Percentiles rank a stretch among this genome's conserved stretches.
Conservation (phyloP, 2,113 vertebrate species). For the Sphaerodactylus townsendi region DNA sequence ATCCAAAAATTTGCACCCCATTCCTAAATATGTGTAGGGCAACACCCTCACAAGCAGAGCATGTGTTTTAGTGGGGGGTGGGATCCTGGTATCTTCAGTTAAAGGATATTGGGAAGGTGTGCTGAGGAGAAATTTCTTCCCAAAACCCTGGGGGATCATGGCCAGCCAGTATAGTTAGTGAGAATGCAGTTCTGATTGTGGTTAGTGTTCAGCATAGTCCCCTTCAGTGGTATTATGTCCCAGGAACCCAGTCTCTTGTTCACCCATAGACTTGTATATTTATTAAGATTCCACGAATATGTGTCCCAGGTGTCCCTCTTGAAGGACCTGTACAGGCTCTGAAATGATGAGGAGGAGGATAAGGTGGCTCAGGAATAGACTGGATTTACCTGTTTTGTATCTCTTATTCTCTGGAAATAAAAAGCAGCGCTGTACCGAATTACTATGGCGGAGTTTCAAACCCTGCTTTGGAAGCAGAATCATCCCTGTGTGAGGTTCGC, state of each 20-base stretch:
- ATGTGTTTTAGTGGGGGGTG: not conserved
- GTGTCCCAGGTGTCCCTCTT: not conserved
- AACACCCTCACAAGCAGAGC: not conserved
- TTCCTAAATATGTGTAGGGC: not conserved
- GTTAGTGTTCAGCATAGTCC: not conserved
- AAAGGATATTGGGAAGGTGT: not conserved
- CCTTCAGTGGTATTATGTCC: not conserved
- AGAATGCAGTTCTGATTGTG: not conserved
- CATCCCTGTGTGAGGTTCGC: not conserved
- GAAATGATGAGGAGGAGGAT: not conserved
- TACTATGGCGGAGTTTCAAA: conserved; percentile 23
- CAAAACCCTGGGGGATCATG: not conserved
- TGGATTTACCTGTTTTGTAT: conserved; percentile 3
- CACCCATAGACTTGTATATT: not conserved
- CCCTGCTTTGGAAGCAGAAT: conserved; percentile 49
- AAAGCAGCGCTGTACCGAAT: not conserved
- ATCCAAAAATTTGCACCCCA: not conserved
- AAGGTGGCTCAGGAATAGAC: not conserved
- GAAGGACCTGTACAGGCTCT: not conserved
- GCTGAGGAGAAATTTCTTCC: not conserved
- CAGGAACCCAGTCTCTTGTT: not conserved
- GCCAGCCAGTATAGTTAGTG: not conserved
- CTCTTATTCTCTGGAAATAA: not conserved
- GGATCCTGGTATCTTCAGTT: not conserved
- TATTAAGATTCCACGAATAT: not conserved